Evolutionary conservation across 2,888 invertebrate genomes (phyloP), one percentile per base, ranked within the genome.

Genomic region (Nudaria mundana): DNA sequence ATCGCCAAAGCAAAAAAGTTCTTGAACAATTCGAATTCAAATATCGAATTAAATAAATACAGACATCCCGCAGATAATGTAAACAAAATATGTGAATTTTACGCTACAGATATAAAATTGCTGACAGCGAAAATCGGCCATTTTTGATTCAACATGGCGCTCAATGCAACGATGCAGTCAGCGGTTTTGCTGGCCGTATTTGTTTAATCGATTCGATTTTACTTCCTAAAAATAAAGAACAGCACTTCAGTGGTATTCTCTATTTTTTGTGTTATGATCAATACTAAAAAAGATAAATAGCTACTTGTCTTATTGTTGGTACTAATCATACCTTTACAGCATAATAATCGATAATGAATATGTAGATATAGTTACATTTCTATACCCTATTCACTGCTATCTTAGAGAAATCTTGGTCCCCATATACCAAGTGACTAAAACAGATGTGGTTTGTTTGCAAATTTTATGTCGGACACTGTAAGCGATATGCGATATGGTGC

Each of bases 101-200:
- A 52, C 45, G 59, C 49, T 56, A 59, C 53, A 58, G 65, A n/a
- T 68, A 69, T 76, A 81, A 81, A 80, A 66, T 32, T 61, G 82
- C 82, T 82, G 82, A 81, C 68, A 64, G 66, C 69, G 71, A 66
- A 51, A 61, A 57, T 42, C 66, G 57, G 72, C 80, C 73, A 81
- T 81, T 84, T 82, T 81, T 81, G 78, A 68, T 71, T 62, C 77
- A 78, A 78, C 56, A 75, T 71, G 70, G 66, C 64, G 40, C 49
- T 54, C 56, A 67, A 66, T 79, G 82, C 79, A 81, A 68, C 66
- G 63, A 60, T 71, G 69, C 67, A 66, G 72, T 81, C 80, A 81
- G 82, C 81, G 50, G 63, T 83, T 72, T 77, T 68, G 61, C 60
- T 55, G 52, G 56, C 63, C 8, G 68, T 78, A 72, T 77, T 81